Base-by-base conservation (phyloP, 1,140 invertebrate genomes). In the Cydia strobilella region DNA sequence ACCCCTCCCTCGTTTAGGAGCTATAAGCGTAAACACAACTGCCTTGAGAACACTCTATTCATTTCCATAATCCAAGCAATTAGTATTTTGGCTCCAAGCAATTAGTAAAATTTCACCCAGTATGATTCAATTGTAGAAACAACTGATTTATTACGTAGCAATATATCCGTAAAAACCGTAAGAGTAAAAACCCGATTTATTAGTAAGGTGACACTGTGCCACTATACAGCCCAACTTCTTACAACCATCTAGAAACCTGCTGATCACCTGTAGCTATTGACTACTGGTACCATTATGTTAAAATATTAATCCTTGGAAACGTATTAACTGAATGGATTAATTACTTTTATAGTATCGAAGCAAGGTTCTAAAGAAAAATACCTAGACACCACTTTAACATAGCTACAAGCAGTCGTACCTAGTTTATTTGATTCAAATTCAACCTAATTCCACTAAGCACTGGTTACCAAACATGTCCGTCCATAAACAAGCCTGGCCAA, bases 1-100 rank as follows among this genome's bases (percentile, higher is more conserved):
- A 69, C 65, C 65, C n/a, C 63, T 66, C 65, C n/a, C 63, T 66
- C 63, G 63, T 69, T 69, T 42, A 39, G 35, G 31, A 69, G 65
- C 65, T 39, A 66, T 66, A 10, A 39, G 9, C 65, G 27, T 39
- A 69, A 69, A 69, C 31, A 69, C 18, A 15, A 20, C 23, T 31
- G 65, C 35, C 65, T 69, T 42, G 1, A 69, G 65, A 69, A 69
- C 31, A 39, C 65, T 69, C 23, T n/a, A 69, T 39, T 39, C n/a
- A 18, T 69, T 69, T 39, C n/a, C 65, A 69, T 39, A 39, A 69
- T 69, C 65, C 31, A 12, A 10, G 65, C 15, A 69, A 69, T 69
- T 69, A 69, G 18, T 12, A 23, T 59, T 59, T 59, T 23, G 10
- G 54, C 6, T 51, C n/a, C n/a, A 18, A 51, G 48, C n/a, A n/a